phyloP scores from a whole-genome alignment of 1,140 invertebrate genomes.

The Anthonomus grandis region DNA sequence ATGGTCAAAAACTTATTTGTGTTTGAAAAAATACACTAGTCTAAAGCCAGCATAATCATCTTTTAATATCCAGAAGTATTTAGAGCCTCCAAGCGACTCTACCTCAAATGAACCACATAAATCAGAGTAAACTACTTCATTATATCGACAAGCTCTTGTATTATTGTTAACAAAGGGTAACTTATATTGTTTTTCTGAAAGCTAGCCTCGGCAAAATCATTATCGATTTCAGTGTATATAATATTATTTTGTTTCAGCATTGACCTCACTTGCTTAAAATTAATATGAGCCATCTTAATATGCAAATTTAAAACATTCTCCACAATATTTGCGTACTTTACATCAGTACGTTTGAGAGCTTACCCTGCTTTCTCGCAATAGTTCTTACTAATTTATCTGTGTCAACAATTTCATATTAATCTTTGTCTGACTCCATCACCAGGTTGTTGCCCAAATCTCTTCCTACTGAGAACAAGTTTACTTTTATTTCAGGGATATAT shows the following conservation, averaged over 20 bases:
- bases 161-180: not conserved
- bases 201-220: not conserved
- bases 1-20: conserved; percentile 30
- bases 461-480: conserved; percentile 46
- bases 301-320: not conserved
- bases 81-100: conserved; percentile 34
- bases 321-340: not conserved
- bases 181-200: not conserved
- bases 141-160: not conserved
- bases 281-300: not conserved
- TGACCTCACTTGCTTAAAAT: not conserved
- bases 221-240: not conserved
- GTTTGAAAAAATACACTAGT: conserved; percentile 44
- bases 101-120: conserved; percentile 39
- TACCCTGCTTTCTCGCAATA: conserved; percentile 12
- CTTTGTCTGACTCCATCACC: conserved; percentile 32
- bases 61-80: conserved; percentile 44
- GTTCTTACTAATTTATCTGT: conserved; percentile 33
- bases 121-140: conserved; percentile 39
- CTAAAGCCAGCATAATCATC: conserved; percentile 42
- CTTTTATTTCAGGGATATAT: conserved; percentile 45
- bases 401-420: conserved; percentile 35
- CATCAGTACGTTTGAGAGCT: not conserved
- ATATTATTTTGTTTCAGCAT: not conserved
- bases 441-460: conserved; percentile 37